phyloP scores from a whole-genome alignment of 1,140 invertebrate genomes.

The Drosophila pallidifrons region DNA sequence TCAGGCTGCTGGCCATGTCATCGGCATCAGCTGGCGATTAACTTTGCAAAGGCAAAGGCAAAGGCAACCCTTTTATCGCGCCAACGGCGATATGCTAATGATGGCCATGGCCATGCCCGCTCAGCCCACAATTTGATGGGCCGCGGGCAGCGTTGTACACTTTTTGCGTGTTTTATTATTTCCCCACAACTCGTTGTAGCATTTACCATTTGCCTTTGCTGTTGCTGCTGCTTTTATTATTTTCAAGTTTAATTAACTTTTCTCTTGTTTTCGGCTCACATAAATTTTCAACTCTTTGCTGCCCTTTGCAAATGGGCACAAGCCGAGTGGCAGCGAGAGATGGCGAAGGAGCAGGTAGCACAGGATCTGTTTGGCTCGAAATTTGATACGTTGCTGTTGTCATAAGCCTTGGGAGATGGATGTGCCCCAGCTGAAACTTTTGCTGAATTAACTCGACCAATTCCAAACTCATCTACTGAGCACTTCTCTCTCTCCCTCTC shows the following conservation, averaged over 20 bases:
- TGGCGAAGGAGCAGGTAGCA: background rate
- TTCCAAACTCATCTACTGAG: no score
- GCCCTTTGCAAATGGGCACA: conserved; percentile 44
- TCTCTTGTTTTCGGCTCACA: conserved; percentile 74
- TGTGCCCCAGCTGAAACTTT: conserved; percentile 32
- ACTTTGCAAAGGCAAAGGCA: conserved; percentile 31
- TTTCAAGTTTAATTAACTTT: conserved; percentile 83
- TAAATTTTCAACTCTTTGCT: conserved; percentile 65
- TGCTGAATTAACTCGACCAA: conserved; percentile 5
- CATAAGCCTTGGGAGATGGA: conserved; percentile 45
- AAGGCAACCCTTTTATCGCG: conserved; percentile 65
- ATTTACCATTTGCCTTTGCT: conserved; percentile 15
- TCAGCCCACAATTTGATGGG: conserved; percentile 48
- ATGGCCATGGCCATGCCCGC: conserved; percentile 40
- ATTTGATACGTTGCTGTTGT: conserved; percentile 70
- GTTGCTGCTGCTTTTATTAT: conserved; percentile 74
- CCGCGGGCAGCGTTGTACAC: conserved; percentile 62
- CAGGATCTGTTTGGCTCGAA: conserved; percentile 49
- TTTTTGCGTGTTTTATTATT: conserved; percentile 77
- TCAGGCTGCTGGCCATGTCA: conserved; percentile 41
- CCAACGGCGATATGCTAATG: conserved; percentile 77
- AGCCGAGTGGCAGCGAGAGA: conserved; percentile 5
- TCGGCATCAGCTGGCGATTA: conserved; percentile 77
- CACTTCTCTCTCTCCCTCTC: no score
- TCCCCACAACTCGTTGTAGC: conserved; percentile 25